Percentiles rank a stretch among this genome's conserved stretches.
Conservation (phyloP, 2,113 vertebrate species). For the Redunca redunca region DNA sequence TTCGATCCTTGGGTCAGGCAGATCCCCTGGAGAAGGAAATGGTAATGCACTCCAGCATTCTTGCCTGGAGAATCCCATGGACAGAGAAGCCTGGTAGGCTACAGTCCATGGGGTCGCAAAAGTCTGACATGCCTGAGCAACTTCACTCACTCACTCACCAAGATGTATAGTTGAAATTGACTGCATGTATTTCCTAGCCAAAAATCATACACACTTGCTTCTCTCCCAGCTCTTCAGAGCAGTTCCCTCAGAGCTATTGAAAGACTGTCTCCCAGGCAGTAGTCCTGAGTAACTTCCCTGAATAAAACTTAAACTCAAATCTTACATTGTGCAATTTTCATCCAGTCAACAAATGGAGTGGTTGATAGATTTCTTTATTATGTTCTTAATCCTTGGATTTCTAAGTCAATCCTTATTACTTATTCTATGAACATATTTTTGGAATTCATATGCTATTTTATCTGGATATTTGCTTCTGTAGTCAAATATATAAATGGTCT, state of each 20-base stretch:
- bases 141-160: neutral
- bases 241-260: neutral
- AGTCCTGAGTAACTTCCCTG: neutral
- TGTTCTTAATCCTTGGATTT: neutral
- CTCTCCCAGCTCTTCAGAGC: neutral
- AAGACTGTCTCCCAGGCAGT: neutral
- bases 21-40: too few species aligned
- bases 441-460: neutral
- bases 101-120: too few species aligned
- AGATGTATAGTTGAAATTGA: neutral
- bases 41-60: too few species aligned
- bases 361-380: neutral
- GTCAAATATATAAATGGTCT: neutral
- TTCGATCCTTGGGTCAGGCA: too few species aligned
- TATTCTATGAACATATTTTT: neutral
- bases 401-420: neutral
- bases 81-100: too few species aligned
- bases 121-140: fast-evolving
- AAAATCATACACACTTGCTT: neutral
- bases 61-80: too few species aligned
- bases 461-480: neutral
- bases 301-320: neutral
- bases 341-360: neutral
- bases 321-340: neutral
- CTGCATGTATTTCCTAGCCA: neutral